Conservation (phyloP, 2,888 invertebrate species). For the Salticus scenicus region DNA sequence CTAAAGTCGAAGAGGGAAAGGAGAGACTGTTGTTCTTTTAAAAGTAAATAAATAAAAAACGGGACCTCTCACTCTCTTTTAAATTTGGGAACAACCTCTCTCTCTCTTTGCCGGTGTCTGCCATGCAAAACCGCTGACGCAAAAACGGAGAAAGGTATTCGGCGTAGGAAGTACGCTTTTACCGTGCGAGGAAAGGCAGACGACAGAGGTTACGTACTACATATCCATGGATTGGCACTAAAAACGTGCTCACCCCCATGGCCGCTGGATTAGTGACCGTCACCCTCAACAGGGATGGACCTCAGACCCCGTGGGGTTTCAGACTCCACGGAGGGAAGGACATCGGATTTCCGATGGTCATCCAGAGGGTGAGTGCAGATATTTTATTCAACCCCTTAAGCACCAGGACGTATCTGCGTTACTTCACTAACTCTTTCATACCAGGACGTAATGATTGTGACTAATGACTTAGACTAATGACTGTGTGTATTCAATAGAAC, state of each 20-base stretch:
- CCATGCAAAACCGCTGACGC: slow-evolving; percentile 39
- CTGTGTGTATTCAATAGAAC: too few relatives aligned
- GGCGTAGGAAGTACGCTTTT: slow-evolving; percentile 18
- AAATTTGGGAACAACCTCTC: slow-evolving; percentile 19
- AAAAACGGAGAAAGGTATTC: slow-evolving; percentile 11
- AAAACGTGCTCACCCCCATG: slow-evolving; percentile 21
- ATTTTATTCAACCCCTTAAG: too few relatives aligned
- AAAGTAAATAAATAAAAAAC: too few relatives aligned
- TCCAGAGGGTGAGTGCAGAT: slow-evolving; percentile 93
- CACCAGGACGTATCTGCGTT: too few relatives aligned
- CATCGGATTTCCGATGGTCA: slow-evolving; percentile 90
- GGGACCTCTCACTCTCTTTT: not conserved
- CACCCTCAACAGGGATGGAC: slow-evolving; percentile 86
- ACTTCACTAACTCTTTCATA: too few relatives aligned
- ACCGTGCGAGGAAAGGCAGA: not conserved
- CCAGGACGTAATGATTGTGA: too few relatives aligned
- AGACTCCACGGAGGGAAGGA: slow-evolving; percentile 94
- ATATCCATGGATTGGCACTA: not conserved
- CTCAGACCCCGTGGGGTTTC: slow-evolving; percentile 91
- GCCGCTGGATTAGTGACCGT: slow-evolving; percentile 79
- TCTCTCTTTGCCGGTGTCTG: not conserved
- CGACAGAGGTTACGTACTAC: not conserved
- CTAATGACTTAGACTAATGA: too few relatives aligned
- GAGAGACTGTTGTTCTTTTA: too few relatives aligned
- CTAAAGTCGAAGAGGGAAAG: too few relatives aligned